Percentiles rank a stretch among this genome's conserved stretches.
These are phyloP conservation scores for Mohoua ochrocephala DNA, from an alignment of 2,113 vertebrate species.

Conservation along the genomic window DNA sequence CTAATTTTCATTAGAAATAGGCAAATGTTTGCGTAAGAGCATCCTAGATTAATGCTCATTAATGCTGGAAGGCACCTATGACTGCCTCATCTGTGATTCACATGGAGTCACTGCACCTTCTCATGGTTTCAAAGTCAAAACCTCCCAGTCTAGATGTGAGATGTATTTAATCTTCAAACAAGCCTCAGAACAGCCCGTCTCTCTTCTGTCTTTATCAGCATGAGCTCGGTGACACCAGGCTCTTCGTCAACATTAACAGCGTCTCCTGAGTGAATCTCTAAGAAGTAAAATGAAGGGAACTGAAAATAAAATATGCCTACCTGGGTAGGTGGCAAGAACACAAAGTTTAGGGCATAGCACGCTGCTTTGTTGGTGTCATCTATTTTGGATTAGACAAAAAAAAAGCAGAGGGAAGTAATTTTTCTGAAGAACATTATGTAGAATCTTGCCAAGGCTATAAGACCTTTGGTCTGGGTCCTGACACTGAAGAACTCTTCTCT, in stretches of 20 bases:
- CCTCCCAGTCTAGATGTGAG: neutral
- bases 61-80: neutral
- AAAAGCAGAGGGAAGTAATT: fast-evolving
- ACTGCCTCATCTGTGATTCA: neutral
- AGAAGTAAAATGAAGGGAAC: neutral
- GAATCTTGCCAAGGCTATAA: neutral
- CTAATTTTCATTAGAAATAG: neutral
- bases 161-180: constrained; percentile 6
- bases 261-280: neutral
- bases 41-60: neutral
- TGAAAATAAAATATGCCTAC: neutral
- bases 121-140: neutral
- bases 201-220: neutral
- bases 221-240: neutral
- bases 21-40: neutral
- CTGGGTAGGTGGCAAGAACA: neutral
- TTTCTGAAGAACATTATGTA: neutral
- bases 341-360: neutral
- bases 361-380: neutral
- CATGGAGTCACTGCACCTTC: neutral
- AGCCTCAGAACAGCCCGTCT: neutral
- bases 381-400: neutral
- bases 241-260: neutral
- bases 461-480: neutral
- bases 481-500: neutral